phyloP scores from a whole-genome alignment of 2,888 invertebrate genomes.

The Brassicogethes aeneus region DNA sequence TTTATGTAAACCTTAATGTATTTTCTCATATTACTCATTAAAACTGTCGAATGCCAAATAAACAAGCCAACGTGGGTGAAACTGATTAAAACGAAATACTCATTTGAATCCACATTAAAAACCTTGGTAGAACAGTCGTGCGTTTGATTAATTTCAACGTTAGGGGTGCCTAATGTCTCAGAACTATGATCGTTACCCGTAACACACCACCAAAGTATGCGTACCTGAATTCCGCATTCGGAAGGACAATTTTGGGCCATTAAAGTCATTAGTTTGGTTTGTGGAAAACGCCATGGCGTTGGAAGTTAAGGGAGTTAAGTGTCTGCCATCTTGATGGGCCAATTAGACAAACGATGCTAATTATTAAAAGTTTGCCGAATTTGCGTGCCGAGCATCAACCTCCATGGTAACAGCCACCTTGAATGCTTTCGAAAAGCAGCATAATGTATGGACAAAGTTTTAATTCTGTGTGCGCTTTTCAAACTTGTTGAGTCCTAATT shows the following conservation, averaged over 20 bases:
- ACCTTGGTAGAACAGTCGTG: background rate
- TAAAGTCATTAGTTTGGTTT: conserved; percentile 18
- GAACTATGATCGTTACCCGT: conserved; percentile 32
- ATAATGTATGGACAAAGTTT: background rate
- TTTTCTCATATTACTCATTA: too few relatives aligned
- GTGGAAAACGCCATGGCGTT: conserved; percentile 4
- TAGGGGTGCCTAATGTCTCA: conserved; percentile 28
- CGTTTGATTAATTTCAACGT: conserved; percentile 32
- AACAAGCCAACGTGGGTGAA: too few relatives aligned
- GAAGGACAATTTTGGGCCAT: conserved; percentile 4
- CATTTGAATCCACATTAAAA: background rate
- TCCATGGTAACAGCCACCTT: background rate
- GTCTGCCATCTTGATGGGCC: conserved; percentile 16
- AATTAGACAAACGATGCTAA: conserved; percentile 19
- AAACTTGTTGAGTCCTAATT: background rate
- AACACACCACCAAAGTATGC: conserved; percentile 29
- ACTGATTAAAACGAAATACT: background rate
- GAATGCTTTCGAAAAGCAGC: background rate
- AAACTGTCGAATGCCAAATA: too few relatives aligned
- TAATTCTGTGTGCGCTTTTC: background rate
- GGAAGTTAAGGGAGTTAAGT: conserved; percentile 7
- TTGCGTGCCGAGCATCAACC: background rate
- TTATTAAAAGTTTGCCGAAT: conserved; percentile 2
- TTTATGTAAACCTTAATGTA: too few relatives aligned
- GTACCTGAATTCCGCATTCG: conserved; percentile 20